Evolutionary conservation across 1,140 invertebrate species (phyloP).

Genomic region (Drosophila ogumai): DNA sequence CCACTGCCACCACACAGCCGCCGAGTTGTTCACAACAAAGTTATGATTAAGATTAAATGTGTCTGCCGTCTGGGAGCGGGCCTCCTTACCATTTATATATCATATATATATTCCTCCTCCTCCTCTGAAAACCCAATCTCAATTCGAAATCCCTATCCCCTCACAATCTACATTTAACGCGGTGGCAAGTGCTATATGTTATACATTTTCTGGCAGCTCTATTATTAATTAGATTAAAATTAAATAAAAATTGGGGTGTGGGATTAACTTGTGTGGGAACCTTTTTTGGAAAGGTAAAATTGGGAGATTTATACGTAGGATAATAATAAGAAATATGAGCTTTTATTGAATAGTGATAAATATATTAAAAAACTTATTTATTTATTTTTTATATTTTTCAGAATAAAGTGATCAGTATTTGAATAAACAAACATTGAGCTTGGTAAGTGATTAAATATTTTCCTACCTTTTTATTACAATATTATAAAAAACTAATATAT

Average conservation of each 20-base stretch:
- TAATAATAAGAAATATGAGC: too few relatives aligned
- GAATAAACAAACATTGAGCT: background rate
- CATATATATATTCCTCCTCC: constrained; percentile 6
- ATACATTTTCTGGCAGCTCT: constrained; percentile 54
- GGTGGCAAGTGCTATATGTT: constrained; percentile 71
- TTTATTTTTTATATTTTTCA: background rate
- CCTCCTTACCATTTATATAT: constrained; percentile 31
- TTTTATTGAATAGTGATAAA: background rate
- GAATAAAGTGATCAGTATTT: background rate
- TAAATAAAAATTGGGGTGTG: constrained; percentile 6
- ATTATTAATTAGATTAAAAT: constrained; percentile 71
- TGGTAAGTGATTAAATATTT: background rate
- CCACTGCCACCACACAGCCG: constrained; percentile 53
- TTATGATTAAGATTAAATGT: constrained; percentile 77
- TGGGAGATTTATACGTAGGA: background rate
- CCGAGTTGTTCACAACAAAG: constrained; percentile 66
- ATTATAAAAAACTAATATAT: background rate
- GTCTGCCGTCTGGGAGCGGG: constrained; percentile 41
- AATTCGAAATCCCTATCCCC: background rate
- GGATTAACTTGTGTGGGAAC: constrained; percentile 28
- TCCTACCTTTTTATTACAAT: too few relatives aligned
- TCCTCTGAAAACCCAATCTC: background rate
- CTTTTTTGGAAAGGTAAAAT: background rate
- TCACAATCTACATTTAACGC: constrained; percentile 33
- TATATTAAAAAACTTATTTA: background rate